A percentile compares a stretch with the other conserved stretches of the same genome.
Conservation (phyloP, 2,888 invertebrate genomes). For the Caenorhabditis sp. region DNA sequence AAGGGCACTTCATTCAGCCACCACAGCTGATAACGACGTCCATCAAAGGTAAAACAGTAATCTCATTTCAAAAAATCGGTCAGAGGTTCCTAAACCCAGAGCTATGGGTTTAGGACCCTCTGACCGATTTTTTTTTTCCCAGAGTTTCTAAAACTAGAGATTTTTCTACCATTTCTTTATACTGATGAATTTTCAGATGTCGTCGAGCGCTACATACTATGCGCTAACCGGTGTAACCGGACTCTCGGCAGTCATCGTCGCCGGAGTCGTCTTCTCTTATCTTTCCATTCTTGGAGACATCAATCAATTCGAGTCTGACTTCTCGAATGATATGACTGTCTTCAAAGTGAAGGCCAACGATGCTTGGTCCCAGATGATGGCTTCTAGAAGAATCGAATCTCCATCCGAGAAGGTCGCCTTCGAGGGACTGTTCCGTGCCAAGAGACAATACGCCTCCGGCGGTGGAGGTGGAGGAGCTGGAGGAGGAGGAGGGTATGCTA, state of each 20-base stretch:
- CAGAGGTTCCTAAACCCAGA: too few relatives aligned
- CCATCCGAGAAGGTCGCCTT: conserved; percentile 59
- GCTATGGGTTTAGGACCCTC: too few relatives aligned
- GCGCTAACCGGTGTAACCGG: conserved; percentile 55
- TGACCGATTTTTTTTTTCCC: too few relatives aligned
- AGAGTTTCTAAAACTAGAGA: too few relatives aligned
- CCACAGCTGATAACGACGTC: conserved; percentile 61
- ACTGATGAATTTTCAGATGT: conserved; percentile 29
- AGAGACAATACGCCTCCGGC: conserved; percentile 51
- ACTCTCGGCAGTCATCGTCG: conserved; percentile 51
- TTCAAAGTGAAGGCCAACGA: conserved; percentile 66
- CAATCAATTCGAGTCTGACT: conserved; percentile 60
- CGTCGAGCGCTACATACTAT: conserved; percentile 58
- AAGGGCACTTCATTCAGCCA: conserved; percentile 55
- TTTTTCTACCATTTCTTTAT: background rate
- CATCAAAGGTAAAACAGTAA: conserved; percentile 20
- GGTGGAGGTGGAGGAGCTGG: conserved; percentile 42
- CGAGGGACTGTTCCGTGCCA: conserved; percentile 62
- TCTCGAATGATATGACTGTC: conserved; percentile 49
- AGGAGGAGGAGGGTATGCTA: conserved; percentile 46
- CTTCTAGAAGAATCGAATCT: conserved; percentile 53
- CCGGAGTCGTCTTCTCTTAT: conserved; percentile 59
- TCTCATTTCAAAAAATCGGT: background rate
- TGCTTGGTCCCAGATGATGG: conserved; percentile 71
- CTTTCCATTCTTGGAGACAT: conserved; percentile 62